Percentiles rank a stretch among this genome's conserved stretches.
phyloP scores from a whole-genome alignment of 2,113 vertebrate species.

The Laticauda laticaudata region DNA sequence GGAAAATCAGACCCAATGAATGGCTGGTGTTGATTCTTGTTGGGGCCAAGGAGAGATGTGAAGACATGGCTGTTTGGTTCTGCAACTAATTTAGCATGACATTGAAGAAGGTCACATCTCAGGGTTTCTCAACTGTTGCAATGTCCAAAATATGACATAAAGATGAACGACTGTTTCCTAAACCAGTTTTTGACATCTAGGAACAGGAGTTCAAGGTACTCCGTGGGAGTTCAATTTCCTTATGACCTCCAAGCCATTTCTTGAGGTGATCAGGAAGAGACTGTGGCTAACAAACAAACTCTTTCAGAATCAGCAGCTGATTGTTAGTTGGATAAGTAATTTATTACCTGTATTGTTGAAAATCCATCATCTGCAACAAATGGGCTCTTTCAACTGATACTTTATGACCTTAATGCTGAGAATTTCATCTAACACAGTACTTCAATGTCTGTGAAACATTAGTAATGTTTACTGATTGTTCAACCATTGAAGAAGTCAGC shows the following conservation, averaged over 20 bases:
- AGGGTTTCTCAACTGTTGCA: neutral
- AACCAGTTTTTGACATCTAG: conserved; percentile 37
- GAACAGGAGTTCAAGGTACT: conserved; percentile 21
- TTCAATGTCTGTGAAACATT: neutral
- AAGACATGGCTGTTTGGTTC: neutral
- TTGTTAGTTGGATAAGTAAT: neutral
- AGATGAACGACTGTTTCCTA: conserved; percentile 3
- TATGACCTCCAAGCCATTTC: conserved; percentile 12
- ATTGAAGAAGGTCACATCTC: neutral
- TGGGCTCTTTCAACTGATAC: neutral
- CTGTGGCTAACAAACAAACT: neutral
- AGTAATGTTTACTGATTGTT: neutral
- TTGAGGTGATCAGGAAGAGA: neutral
- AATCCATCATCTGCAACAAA: conserved; percentile 2
- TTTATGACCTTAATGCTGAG: neutral
- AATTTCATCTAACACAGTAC: neutral
- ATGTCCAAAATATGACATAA: neutral
- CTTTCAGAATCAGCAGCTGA: neutral
- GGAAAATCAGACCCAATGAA: neutral
- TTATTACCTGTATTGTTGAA: conserved; percentile 11
- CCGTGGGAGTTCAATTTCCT: conserved; percentile 1
- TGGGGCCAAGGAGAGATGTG: neutral
- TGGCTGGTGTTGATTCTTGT: neutral
- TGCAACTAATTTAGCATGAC: neutral
- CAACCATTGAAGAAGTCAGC: neutral